Evolutionary conservation across 2,113 vertebrate species (phyloP), one percentile per base, ranked within the genome.

Genomic region (Prietella phreatophila): DNA sequence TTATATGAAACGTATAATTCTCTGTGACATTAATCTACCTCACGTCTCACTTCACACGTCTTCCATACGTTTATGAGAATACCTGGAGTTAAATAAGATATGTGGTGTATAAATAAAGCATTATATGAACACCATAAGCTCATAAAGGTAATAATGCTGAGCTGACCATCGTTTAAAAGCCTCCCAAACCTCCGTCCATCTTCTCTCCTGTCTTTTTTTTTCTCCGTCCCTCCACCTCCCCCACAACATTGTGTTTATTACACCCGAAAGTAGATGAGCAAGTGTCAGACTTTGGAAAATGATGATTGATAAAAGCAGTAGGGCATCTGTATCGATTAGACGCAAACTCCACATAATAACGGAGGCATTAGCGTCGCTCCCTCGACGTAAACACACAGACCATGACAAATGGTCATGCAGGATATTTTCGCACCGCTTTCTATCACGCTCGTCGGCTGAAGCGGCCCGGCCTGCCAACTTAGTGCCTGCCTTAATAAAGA

Each of bases 321-420:
- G 50, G 89, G 87, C 65, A 92, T 89, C 87, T 90, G 87, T 89
- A 91, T 91, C 79, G 87, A 88, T 90, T 90, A 89, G 75, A 86
- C 53, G 81, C 17, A 83, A 83, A 67, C 86, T 89, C 73, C 79
- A 78, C 89, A 87, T 88, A 90, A 91, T 89, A 91, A 88, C 86
- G 71, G 56, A 80, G 79, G 84, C 88, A 91, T 89, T 89, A 89
- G 86, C 82, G 36, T 80, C 36, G 76, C 71, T 88, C 78, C 88
- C 79, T 75, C 69, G 60, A 55, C 61, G 69, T 73, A 83, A 76
- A 80, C 56, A 71, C 69, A 80, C 58, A 85, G 55, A 88, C 81
- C 60, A 85, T 83, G 85, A 90, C 86, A 87, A 90, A 91, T 96
- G 91, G 60, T 94, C 88, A 22, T 90, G 61, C 9, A 89, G 7